These are phyloP conservation scores for Caenorhabditis sp. DNA, from an alignment of 2,888 invertebrate genomes.

Conservation along the genomic window DNA sequence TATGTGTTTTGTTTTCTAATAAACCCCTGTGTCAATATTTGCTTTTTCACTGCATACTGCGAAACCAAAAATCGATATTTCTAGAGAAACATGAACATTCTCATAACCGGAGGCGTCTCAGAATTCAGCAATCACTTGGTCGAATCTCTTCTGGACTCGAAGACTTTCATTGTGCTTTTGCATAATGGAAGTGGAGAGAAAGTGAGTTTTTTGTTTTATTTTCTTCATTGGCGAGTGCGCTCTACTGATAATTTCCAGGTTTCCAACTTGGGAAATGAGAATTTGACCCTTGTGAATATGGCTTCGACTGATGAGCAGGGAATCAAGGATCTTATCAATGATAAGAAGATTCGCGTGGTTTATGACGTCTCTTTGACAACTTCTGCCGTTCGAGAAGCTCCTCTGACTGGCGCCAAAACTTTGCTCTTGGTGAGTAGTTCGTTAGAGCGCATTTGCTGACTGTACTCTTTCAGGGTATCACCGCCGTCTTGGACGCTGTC, in stretches of 20 bases:
- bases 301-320: constrained; percentile 43
- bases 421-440: constrained; percentile 39
- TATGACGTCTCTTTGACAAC: constrained; percentile 50
- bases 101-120: constrained; percentile 49
- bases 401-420: constrained; percentile 31
- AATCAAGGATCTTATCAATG: constrained; percentile 12
- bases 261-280: not conserved
- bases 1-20: too few relatives aligned
- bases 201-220: constrained; percentile 27
- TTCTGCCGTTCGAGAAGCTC: constrained; percentile 9
- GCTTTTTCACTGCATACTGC: too few relatives aligned
- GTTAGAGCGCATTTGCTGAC: not conserved
- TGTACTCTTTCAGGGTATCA: constrained; percentile 52
- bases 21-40: too few relatives aligned
- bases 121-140: constrained; percentile 40
- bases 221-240: too few relatives aligned
- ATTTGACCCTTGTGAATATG: constrained; percentile 13
- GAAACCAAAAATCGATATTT: constrained; percentile 3
- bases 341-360: constrained; percentile 18
- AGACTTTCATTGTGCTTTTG: constrained; percentile 24
- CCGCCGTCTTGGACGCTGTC: constrained; percentile 55
- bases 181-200: constrained; percentile 20
- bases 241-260: constrained; percentile 17
- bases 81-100: constrained; percentile 15
- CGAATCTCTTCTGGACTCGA: constrained; percentile 17